Evolutionary conservation across 2,113 vertebrate genomes (phyloP), one percentile per base, ranked within the genome.

Genomic region (Desmodus rotundus): DNA sequence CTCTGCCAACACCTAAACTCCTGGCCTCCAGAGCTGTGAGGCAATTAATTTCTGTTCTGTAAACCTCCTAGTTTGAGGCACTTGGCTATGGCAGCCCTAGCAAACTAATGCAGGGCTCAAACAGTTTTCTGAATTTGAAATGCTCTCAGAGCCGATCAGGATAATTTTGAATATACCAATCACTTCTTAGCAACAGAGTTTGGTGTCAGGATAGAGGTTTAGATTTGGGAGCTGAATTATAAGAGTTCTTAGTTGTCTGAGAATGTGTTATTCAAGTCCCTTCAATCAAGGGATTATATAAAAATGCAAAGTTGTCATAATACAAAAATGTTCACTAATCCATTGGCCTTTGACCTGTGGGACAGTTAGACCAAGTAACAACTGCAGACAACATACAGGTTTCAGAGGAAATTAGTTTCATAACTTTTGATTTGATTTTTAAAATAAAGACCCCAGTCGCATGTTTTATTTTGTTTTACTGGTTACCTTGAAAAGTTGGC

Each of bases 101-200:
- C 33, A 95, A 68, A 91, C 26, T 70, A 70, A 89, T 52, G 54
- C 3, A 47, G 31, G 68, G 31, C 43, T 83, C 82, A 94, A 95
- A 86, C 43, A 56, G 47, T 92, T 92, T 65, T 87, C 74, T 92
- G 41, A 94, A 89, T 92, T 92, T 83, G 70, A 67, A 94, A 28
- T 16, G 41, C 54, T 74, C 54, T 47, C 6, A 14, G 50, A 88
- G 45, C 33, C 92, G 81, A 28, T 83, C 47, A 61, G 54, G 54
- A 61, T 61, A 45, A 89, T 63, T 89, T 52, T 45, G 63, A 86
- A 17, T 50, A 67, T 87, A 24, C 43, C 36, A 73, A 33, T 77
- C 72, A 78, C 85, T 92, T 92, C 76, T 85, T 67, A 41, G 45
- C 65, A 78, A 67, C 1, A 87, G 33, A 45, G 36, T 58, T 41